Evolutionary conservation across 1,140 invertebrate species (phyloP), one percentile per base, ranked within the genome.

Genomic region (Nymphalis io): DNA sequence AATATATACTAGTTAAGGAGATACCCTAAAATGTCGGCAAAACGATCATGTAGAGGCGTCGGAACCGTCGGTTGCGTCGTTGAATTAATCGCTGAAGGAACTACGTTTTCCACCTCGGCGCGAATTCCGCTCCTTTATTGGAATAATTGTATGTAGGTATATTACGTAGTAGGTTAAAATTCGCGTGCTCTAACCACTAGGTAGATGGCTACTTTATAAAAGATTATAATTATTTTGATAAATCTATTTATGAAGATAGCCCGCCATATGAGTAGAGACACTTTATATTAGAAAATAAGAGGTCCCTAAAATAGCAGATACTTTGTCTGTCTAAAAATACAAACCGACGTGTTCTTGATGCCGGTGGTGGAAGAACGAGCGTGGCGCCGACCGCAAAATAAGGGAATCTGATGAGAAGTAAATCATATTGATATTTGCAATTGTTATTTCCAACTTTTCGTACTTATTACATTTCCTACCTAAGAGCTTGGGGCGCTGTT

Each of bases 401-500:
- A 13, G 89, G 89, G 73, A 88, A 90, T 66, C 88, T 90, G 69
- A n/a, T 80, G 82, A 61, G 68, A 61, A 58, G 60, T 27, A 16
- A 60, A 58, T 61, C 42, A 67, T 57, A 18, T 42, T 42, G 21
- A 21, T 21, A 27, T 60, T 8, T n/a, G 13, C 16, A 16, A 20
- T 18, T 40, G 11, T 57, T 23, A 58, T 16, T n/a, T 11, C 10
- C 1, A 4, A 42, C 2, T 27, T 3, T 27, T 27, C 1, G 15
- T 46, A n/a, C 42, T 16, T 46, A 5, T 44, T 3, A 46, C 2
- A 46, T 46, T 18, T n/a, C 3, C n/a, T 16, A 97, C 94, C 96
- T 95, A 6, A 98, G 93, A 59, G 95, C 96, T 84, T 96, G 96
- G 78, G 96, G 96, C 6, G 98, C 97, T 0, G 96, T 98, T 0